Evolutionary conservation across 2,113 vertebrate genomes (phyloP).

Genomic region (Sylvietta virens): DNA sequence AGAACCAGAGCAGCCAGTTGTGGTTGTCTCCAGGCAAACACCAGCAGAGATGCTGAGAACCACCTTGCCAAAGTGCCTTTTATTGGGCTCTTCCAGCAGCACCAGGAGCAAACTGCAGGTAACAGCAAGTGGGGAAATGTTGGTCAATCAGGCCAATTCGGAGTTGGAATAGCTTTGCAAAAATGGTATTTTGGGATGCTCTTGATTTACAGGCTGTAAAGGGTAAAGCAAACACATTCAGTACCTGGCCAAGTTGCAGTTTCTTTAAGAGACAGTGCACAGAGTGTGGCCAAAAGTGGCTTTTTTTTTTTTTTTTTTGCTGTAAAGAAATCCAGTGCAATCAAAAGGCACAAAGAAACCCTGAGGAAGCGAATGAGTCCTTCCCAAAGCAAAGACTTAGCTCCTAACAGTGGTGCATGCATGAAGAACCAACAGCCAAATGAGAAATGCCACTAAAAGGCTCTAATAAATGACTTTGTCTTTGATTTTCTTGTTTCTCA

Average conservation of each 20-base stretch:
- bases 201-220: neutral
- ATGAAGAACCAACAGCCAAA: neutral
- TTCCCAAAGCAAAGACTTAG: neutral
- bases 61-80: neutral
- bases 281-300: neutral
- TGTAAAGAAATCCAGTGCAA: neutral
- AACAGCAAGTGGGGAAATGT: neutral
- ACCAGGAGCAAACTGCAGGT: neutral
- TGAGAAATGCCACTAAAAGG: neutral
- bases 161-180: neutral
- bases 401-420: neutral
- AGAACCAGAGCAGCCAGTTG: neutral
- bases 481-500: constrained; percentile 27
- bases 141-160: neutral
- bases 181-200: neutral
- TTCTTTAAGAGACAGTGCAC: neutral
- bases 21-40: neutral
- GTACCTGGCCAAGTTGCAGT: neutral
- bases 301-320: neutral
- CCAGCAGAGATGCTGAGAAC: neutral
- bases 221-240: neutral
- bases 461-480: neutral
- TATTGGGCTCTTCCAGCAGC: neutral
- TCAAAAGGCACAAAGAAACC: neutral
- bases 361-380: neutral